Percentiles rank a stretch among this genome's conserved stretches.
Conservation (phyloP, 2,113 vertebrate species). For the Pseudorasbora parva region DNA sequence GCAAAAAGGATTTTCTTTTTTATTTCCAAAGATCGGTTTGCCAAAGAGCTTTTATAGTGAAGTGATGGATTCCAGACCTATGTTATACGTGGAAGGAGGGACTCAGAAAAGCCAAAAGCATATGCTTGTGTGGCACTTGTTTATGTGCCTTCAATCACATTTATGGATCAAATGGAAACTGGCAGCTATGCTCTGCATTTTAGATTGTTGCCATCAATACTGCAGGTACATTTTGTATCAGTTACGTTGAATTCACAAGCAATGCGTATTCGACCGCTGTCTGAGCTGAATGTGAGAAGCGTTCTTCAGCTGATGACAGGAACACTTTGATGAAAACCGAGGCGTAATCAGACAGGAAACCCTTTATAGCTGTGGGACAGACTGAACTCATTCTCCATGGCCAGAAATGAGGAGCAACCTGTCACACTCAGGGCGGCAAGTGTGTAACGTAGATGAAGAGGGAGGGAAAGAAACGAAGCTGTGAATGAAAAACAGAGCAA, state of each 20-base stretch:
- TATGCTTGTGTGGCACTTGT: constrained; percentile 57
- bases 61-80: constrained; percentile 47
- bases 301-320: constrained; percentile 9
- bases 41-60: constrained; percentile 51
- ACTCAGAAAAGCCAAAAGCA: constrained; percentile 41
- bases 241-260: background rate
- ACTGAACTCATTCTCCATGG: constrained; percentile 23
- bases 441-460: background rate
- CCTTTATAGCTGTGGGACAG: constrained; percentile 26
- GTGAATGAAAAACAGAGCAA: background rate
- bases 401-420: constrained; percentile 5
- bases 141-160: constrained; percentile 46
- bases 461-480: background rate
- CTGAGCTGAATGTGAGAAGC: background rate
- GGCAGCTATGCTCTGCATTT: background rate
- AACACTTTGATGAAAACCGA: constrained; percentile 13
- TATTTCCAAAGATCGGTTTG: constrained; percentile 44
- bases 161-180: constrained; percentile 43
- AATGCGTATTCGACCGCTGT: background rate
- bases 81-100: constrained; percentile 36
- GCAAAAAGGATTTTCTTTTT: constrained; percentile 38
- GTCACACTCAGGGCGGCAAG: constrained; percentile 2
- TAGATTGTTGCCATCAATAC: background rate
- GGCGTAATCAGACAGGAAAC: constrained; percentile 32
- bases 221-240: background rate